Base-by-base conservation (phyloP, 2,113 vertebrate species). In the Mungos mungo region DNA sequence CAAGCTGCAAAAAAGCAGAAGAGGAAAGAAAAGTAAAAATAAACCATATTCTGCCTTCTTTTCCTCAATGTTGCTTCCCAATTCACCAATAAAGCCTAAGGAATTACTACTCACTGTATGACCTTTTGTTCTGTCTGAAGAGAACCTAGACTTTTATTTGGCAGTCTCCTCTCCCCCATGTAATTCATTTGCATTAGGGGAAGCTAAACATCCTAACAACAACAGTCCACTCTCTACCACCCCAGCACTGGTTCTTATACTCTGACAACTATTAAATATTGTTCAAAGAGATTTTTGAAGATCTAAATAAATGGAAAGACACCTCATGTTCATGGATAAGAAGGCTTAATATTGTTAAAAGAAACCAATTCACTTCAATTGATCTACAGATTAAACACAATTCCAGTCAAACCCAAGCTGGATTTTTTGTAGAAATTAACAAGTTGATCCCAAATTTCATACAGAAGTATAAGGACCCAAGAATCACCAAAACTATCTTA, bases 201-300 rank as follows among this genome's bases (percentile, higher is more conserved):
- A 94, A 88, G 29, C 80, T 63, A 72, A 82, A 77, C 38, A 76
- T 35, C 11, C 12, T 7, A n/a, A 80, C 4, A 19, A 23, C 19
- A 71, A 21, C 47, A 83, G n/a, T 74, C 71, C 8, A 35, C 31
- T 47, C 29, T 82, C 41, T 35, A 88, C 60, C 7, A 87, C 19
- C 7, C 63, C 31, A 66, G 21, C 38, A 41, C 21, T 41, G 41
- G 63, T 54, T 47, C 60, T 47, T 65, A 71, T 45, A 50, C 38
- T 77, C 82, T 93, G 57, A 92, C 91, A 94, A 80, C 41, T 84
- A 79, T 69, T 50, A 71, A 94, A 83, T 31, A 60, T 47, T 38
- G 41, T 47, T 79, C 54, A 71, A 92, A 81, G 33, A 89, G 69
- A 85, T 23, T 76, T 89, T 80, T 6, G 69, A 88, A 93, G 23